Evolutionary conservation across 2,797 vertebrate genomes (phyloP).

Genomic region (Peromyscus melanophrys): DNA sequence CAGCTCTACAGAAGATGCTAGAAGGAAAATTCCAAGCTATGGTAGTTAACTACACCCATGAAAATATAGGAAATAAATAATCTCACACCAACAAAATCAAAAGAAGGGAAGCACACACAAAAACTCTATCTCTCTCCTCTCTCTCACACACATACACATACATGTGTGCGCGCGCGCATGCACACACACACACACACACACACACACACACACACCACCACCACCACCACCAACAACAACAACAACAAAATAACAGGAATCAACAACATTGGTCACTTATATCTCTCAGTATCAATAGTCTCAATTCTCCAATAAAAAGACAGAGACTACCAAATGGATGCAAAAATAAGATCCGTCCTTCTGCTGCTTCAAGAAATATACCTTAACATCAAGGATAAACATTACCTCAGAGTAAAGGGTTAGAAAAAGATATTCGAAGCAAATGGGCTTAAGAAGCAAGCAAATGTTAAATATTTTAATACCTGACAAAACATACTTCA

Average conservation of each 20-base stretch:
- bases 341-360: not conserved
- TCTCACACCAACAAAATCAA: not conserved
- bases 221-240: not conserved
- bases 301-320: not conserved
- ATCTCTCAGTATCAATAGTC: not conserved
- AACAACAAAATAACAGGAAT: not conserved
- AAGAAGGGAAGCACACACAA: not conserved
- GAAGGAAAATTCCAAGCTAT: not conserved
- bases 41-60: not conserved
- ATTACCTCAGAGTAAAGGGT: not conserved
- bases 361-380: not conserved
- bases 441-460: not conserved
- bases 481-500: not conserved
- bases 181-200: not conserved
- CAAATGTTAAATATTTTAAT: not conserved
- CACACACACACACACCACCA: not conserved
- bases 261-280: not conserved
- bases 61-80: not conserved
- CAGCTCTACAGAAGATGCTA: not conserved
- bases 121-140: not conserved
- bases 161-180: too few relatives aligned
- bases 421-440: not conserved
- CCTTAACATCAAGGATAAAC: not conserved
- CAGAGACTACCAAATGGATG: not conserved
- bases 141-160: too few relatives aligned